These are phyloP conservation scores for Brachyhypopomus gauderio DNA, from an alignment of 2,113 vertebrate genomes.

Conservation along the genomic window DNA sequence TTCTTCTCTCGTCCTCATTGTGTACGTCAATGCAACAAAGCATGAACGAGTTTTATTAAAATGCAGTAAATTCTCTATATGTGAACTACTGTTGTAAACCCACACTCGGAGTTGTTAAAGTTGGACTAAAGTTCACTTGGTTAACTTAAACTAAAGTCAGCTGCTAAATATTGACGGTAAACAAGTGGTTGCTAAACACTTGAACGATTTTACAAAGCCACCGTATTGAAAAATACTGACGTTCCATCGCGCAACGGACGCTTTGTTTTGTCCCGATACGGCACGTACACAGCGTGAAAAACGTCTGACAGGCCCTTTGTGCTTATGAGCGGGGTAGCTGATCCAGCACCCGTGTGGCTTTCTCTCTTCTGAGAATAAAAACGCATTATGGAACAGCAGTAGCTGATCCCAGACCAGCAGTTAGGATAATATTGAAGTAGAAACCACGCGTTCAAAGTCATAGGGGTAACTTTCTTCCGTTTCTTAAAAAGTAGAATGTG, in stretches of 20 bases:
- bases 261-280: background rate
- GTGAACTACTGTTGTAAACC: too few species aligned
- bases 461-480: background rate
- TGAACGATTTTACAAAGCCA: background rate
- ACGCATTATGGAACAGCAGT: background rate
- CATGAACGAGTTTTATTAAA: too few species aligned
- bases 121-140: too few species aligned
- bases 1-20: too few species aligned
- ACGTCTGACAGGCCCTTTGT: conserved; percentile 10
- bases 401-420: conserved; percentile 22
- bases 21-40: too few species aligned
- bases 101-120: too few species aligned
- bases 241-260: background rate
- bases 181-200: background rate
- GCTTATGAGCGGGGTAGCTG: background rate
- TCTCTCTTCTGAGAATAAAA: background rate
- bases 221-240: background rate
- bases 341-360: conserved; percentile 1
- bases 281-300: conserved; percentile 10
- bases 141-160: too few species aligned
- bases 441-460: background rate
- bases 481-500: too few species aligned
- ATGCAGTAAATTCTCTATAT: too few species aligned
- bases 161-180: too few species aligned
- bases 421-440: background rate